Conservation (phyloP, 2,888 invertebrate genomes). For the Drosophila ustulata region DNA sequence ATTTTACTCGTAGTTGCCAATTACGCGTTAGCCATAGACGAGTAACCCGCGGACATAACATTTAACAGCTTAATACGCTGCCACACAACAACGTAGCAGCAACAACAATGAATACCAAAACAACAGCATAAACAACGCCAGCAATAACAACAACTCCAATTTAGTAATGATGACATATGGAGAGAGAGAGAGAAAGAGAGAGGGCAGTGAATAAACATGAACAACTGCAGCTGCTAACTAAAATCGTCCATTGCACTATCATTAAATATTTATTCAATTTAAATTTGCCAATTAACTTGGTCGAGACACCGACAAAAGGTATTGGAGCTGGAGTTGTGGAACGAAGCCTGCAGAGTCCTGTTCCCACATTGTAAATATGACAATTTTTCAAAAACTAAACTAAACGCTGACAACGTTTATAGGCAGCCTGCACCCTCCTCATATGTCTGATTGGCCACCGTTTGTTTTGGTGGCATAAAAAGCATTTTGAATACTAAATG, state of each 20-base stretch:
- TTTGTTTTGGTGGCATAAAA: slow-evolving; percentile 55
- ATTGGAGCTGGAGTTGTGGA: neutral
- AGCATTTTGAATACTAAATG: slow-evolving; percentile 76
- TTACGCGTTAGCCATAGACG: slow-evolving; percentile 54
- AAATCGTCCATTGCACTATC: slow-evolving; percentile 65
- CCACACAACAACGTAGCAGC: neutral
- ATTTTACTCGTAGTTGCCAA: slow-evolving; percentile 55
- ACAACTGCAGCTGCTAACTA: slow-evolving; percentile 36
- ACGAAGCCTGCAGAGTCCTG: neutral
- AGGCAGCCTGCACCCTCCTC: slow-evolving; percentile 1
- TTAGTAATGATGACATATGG: slow-evolving; percentile 41
- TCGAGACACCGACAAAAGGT: neutral
- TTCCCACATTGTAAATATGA: slow-evolving; percentile 53
- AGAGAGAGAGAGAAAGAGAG: neutral
- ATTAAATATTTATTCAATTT: slow-evolving; percentile 76
- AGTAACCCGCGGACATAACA: slow-evolving; percentile 61
- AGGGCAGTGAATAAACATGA: neutral
- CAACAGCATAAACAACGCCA: slow-evolving; percentile 28
- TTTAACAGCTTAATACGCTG: slow-evolving; percentile 66
- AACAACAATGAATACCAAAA: slow-evolving; percentile 24
- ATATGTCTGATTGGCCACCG: slow-evolving; percentile 6
- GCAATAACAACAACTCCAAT: slow-evolving; percentile 22
- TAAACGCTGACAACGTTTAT: slow-evolving; percentile 73
- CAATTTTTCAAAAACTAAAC: slow-evolving; percentile 59
- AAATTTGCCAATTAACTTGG: slow-evolving; percentile 75